These are phyloP conservation scores for Mus minutoides DNA, from an alignment of 2,797 vertebrate species.

Conservation along the genomic window DNA sequence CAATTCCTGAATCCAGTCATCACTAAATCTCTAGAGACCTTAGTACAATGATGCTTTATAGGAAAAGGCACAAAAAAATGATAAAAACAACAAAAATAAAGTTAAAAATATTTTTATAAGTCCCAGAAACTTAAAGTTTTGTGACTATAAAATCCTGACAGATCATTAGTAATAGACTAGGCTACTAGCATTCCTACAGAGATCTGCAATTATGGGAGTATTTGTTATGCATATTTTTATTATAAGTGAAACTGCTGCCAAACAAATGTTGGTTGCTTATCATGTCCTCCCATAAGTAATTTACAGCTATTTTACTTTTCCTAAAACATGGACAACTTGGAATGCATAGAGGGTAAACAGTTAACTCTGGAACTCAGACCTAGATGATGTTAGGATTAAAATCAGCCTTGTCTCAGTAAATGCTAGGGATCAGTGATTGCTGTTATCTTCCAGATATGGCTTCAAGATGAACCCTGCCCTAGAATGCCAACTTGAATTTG, in stretches of 20 bases:
- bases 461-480: background rate
- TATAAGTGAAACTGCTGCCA: background rate
- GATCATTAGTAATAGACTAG: background rate
- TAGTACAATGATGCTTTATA: slow-evolving; percentile 39
- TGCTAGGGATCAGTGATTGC: background rate
- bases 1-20: slow-evolving; percentile 8
- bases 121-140: slow-evolving; percentile 26
- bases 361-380: background rate
- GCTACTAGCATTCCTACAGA: background rate
- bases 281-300: background rate
- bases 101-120: background rate
- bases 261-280: slow-evolving; percentile 7
- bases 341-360: background rate
- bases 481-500: background rate
- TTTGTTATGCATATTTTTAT: slow-evolving; percentile 44
- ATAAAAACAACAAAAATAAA: background rate
- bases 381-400: slow-evolving; percentile 26
- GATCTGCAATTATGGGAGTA: background rate
- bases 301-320: slow-evolving; percentile 41
- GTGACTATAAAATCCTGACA: slow-evolving; percentile 6
- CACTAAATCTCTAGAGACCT: background rate
- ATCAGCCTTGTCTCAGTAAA: background rate
- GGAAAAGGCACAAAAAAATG: slow-evolving; percentile 15
- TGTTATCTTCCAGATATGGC: background rate
- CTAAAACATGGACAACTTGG: background rate